A percentile compares a stretch with the other conserved stretches of the same genome.
Conservation (phyloP, 2,888 invertebrate genomes). For the Tenthredo distinguenda region DNA sequence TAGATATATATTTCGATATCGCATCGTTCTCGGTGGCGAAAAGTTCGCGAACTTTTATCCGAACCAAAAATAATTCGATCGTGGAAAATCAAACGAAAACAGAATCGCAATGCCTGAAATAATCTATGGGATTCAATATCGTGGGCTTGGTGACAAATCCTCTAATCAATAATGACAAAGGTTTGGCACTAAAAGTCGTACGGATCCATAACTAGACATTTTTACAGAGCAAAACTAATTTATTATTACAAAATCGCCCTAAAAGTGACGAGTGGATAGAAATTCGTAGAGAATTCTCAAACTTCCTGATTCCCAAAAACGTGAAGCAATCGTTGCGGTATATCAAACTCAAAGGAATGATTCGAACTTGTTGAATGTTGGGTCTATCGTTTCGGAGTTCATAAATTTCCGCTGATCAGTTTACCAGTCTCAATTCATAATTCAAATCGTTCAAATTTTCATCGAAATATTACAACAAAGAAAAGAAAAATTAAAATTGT, state of each 20-base stretch:
- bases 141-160: too few species aligned
- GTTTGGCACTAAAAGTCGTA: too few species aligned
- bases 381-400: not conserved
- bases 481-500: not conserved
- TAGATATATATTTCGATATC: slow-evolving; percentile 26
- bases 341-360: too few species aligned
- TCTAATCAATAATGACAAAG: too few species aligned
- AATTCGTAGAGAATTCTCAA: not conserved
- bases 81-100: too few species aligned
- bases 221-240: not conserved
- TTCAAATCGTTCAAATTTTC: not conserved
- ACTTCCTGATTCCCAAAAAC: not conserved
- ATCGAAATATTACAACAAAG: not conserved
- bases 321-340: too few species aligned
- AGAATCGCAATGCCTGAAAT: too few species aligned
- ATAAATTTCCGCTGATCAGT: not conserved
- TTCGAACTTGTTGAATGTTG: not conserved
- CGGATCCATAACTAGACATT: not conserved
- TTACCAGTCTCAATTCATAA: not conserved
- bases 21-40: not conserved
- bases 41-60: not conserved
- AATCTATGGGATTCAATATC: too few species aligned
- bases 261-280: not conserved
- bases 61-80: too few species aligned
- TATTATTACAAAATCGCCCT: not conserved